phyloP scores from a whole-genome alignment of 2,888 invertebrate genomes.

The Andricus quercusramuli region DNA sequence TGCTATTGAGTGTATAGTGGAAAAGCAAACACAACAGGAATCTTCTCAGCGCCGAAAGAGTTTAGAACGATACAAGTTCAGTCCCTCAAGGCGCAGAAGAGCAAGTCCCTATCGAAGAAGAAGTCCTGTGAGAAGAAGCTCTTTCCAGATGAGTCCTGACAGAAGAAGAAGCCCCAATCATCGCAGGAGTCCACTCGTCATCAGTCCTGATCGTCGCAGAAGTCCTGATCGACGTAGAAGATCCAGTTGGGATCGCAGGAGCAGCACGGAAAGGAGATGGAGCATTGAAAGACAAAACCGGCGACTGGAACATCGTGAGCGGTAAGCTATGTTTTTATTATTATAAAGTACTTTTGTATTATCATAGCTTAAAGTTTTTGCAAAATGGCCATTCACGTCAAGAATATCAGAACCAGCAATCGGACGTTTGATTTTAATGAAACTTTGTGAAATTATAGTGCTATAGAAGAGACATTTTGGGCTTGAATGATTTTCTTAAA shows the following conservation, averaged over 20 bases:
- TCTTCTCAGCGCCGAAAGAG: conserved; percentile 60
- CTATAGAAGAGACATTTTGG: no score
- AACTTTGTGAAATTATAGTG: no score
- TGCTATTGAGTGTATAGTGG: conserved; percentile 71
- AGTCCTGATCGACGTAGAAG: conserved; percentile 59
- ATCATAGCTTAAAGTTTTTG: no score
- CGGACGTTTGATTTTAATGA: no score
- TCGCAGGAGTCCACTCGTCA: conserved; percentile 47
- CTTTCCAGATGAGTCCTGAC: conserved; percentile 54
- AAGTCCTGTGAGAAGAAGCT: conserved; percentile 60
- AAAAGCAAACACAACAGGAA: conserved; percentile 63
- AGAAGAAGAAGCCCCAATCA: conserved; percentile 60
- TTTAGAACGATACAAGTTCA: conserved; percentile 58
- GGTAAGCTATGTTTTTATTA: conserved; percentile 64
- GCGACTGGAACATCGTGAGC: conserved; percentile 66
- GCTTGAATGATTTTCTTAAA: no score
- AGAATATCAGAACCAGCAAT: no score
- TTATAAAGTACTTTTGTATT: no score
- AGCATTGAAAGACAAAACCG: conserved; percentile 69
- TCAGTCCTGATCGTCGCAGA: conserved; percentile 54
- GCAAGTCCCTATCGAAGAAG: conserved; percentile 63
- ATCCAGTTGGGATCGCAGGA: conserved; percentile 66
- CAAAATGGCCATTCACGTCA: no score
- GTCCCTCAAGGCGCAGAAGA: conserved; percentile 58
- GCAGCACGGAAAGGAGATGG: conserved; percentile 69